Conservation (phyloP, 2,113 vertebrate species). For the Hassar affinis region DNA sequence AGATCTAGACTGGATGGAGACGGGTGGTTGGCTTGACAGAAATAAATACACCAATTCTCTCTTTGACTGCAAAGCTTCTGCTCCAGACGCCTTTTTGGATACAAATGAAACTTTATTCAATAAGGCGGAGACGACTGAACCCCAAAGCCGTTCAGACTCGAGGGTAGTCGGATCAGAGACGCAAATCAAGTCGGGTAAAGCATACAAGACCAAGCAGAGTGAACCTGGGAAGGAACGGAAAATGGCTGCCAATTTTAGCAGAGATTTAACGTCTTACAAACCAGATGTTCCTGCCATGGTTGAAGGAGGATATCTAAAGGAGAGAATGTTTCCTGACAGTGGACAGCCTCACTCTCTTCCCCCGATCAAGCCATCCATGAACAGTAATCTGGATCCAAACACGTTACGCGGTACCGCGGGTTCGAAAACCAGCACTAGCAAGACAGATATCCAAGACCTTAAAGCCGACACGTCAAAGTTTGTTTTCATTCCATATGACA, state of each 20-base stretch:
- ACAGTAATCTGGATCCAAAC: constrained; percentile 5
- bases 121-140: neutral
- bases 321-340: neutral
- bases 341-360: neutral
- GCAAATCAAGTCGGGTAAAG: constrained; percentile 5
- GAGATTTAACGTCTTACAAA: neutral
- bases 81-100: neutral
- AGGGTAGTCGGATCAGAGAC: neutral
- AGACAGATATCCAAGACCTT: neutral
- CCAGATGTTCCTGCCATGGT: neutral
- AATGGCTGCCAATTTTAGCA: constrained; percentile 60
- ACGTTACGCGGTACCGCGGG: neutral
- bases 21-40: neutral
- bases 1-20: neutral
- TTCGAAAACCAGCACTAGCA: neutral
- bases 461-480: neutral
- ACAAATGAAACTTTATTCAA: neutral
- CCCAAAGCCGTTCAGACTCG: neutral
- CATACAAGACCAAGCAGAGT: neutral
- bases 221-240: constrained; percentile 54
- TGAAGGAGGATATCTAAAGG: neutral
- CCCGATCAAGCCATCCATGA: neutral
- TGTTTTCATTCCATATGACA: neutral
- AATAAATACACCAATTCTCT: constrained; percentile 6
- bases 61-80: neutral